Base-by-base conservation (phyloP, 2,797 vertebrate species). In the Rhincodon typus region DNA sequence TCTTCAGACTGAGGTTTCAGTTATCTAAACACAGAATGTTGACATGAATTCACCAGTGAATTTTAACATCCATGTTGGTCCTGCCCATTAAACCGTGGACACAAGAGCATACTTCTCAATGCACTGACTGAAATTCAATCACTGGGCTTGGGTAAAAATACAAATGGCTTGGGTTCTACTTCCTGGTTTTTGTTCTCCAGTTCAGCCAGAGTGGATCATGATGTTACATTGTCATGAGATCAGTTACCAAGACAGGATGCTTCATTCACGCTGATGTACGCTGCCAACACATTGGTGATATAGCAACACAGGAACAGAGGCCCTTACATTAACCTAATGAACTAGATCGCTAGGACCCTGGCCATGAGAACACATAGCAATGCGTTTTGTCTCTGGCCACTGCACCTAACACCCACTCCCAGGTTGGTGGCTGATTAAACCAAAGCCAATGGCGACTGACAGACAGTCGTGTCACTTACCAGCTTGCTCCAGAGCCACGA, bases 401-500 rank as follows among this genome's bases (percentile, higher is more conserved):
- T 57, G 72, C 25, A 74, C 70, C 70, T 7, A 2, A 27, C 7
- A 30, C 70, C 27, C 27, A 50, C 4, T 21, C 25, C 70, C 27
- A 30, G 6, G 57, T 57, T 12, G 57, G 6, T 57, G 57, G 6
- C 57, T 57, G 57, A 57, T 7, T 57, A 57, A 10, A 57, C 57
- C 8, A 70, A 70, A 70, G 69, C 17, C 69, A 21, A 25, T 8
- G 0, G 1, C 15, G 74, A 34, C 7, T 34, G 30, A n/a, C 34
- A 34, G 19, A 46, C 38, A 38, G 13, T 21, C 2, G 0, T 8
- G n/a, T 30, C 10, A 0, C 98, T 97, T 95, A 99, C 99, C 99
- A 0, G 99, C 99, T 25, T 99, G 98, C 96, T 99, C 99, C 97
- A 99, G 96, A 0, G 99, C 99, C 96, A 99, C 98, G 98, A 99